These are phyloP conservation scores for Delphinapterus leucas DNA, from an alignment of 2,113 vertebrate genomes.

Conservation along the genomic window DNA sequence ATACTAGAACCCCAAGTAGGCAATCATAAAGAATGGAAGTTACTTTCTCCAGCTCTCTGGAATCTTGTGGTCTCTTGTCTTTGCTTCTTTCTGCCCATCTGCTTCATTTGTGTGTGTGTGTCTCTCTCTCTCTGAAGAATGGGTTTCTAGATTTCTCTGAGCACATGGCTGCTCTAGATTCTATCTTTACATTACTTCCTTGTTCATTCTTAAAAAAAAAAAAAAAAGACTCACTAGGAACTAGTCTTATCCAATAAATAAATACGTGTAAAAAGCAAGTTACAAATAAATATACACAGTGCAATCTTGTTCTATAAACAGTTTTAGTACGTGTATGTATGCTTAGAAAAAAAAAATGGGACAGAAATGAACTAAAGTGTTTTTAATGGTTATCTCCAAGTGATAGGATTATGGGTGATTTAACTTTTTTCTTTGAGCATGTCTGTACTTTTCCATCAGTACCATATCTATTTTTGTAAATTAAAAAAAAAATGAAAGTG, in stretches of 20 bases:
- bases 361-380: neutral
- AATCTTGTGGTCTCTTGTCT: neutral
- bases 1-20: neutral
- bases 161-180: neutral
- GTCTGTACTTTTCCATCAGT: neutral
- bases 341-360: neutral
- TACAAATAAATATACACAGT: conserved; percentile 49
- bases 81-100: neutral
- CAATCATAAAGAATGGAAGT: neutral
- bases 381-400: conserved; percentile 23
- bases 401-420: conserved; percentile 7
- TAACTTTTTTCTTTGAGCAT: neutral
- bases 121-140: neutral
- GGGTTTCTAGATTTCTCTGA: conserved; percentile 51
- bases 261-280: conserved; percentile 44
- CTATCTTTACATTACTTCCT: conserved; percentile 24
- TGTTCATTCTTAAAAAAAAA: conserved; percentile 58
- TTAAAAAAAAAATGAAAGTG: conserved; percentile 25
- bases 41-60: neutral
- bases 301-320: conserved; percentile 31
- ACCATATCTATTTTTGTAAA: conserved; percentile 12
- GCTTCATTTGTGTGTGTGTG: neutral
- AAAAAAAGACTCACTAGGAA: conserved; percentile 30
- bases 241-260: conserved; percentile 47
- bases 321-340: neutral